These are phyloP conservation scores for Aegithalos caudatus DNA, from an alignment of 2,113 vertebrate genomes.

Conservation along the genomic window DNA sequence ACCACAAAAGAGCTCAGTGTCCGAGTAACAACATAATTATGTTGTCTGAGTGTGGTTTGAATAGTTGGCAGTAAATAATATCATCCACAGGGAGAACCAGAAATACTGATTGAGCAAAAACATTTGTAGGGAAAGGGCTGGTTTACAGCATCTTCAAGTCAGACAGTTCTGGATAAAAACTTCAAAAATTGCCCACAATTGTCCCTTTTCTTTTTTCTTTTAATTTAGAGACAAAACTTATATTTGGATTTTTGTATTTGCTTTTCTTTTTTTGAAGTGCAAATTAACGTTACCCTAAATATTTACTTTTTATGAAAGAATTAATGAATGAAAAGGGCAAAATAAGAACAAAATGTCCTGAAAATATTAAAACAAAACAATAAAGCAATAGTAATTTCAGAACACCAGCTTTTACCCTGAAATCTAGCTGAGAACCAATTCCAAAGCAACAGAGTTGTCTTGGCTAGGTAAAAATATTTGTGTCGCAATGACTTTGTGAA, in stretches of 20 bases:
- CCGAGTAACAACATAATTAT: not conserved
- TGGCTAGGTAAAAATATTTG: not conserved
- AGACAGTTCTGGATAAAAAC: not conserved
- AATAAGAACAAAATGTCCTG: not conserved
- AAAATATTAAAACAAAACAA: not conserved
- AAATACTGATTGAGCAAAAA: not conserved
- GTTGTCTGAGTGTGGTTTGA: not conserved
- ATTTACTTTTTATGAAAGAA: not conserved
- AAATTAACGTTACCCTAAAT: not conserved
- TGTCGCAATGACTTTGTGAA: not conserved
- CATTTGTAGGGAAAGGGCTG: not conserved
- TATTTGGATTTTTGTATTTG: not conserved
- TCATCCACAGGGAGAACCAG: not conserved
- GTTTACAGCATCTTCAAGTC: not conserved
- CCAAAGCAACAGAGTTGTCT: not conserved
- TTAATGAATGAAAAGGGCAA: not conserved
- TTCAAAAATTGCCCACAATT: not conserved
- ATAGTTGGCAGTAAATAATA: not conserved
- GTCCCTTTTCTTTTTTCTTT: not conserved
- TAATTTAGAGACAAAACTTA: not conserved
- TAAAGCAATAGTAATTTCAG: not conserved
- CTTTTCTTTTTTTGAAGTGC: not conserved
- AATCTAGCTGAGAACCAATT: not conserved
- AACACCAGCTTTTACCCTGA: not conserved
- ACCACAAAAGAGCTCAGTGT: accelerated